Base-by-base conservation (phyloP, 2,113 vertebrate genomes). In the Suricata suricatta region DNA sequence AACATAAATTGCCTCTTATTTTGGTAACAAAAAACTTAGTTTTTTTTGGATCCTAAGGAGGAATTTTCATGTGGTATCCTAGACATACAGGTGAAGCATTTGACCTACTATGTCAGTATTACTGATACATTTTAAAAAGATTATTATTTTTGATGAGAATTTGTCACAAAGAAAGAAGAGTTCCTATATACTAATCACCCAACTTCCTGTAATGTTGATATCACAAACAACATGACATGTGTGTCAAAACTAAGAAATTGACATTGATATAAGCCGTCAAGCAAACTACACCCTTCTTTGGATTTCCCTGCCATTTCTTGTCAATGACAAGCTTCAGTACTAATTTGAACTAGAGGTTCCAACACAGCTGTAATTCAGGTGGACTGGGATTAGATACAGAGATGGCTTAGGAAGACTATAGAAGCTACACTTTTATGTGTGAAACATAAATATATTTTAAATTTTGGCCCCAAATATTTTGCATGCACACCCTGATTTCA, bases 1-100 rank as follows among this genome's bases (percentile, higher is more conserved):
- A 90, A 90, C 88, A 96, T 92, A 83, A 97, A 96, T 85, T 87
- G 79, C 76, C 86, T 96, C 80, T 87, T 93, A 96, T 66, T 93
- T 90, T 77, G 64, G 44, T 90, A 94, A 90, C 71, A 64, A 96
- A 95, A 95, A 23, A 29, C 80, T 52, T 96, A 79, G 9, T 44
- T n/a, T 71, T 71, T 94, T 94, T 76, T 76, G 93, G 89, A 79
- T 44, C 38, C 47, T 66, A 31, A 54, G 64, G 74, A 80, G 83
- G 50, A 69, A 90, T 94, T 88, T 96, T 93, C 17, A 85, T 71
- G 74, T 2, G 52, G 12, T 72, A 57, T 10, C 7, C 66, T 69
- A 69, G 80, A 95, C 85, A 27, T 71, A 15, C 2, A 41, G 25
- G 33, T 33, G 21, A 52, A 29, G 7, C n/a, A 6, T 81, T 71